Conservation (phyloP, 2,113 vertebrate species). For the Odobenus rosmarus region DNA sequence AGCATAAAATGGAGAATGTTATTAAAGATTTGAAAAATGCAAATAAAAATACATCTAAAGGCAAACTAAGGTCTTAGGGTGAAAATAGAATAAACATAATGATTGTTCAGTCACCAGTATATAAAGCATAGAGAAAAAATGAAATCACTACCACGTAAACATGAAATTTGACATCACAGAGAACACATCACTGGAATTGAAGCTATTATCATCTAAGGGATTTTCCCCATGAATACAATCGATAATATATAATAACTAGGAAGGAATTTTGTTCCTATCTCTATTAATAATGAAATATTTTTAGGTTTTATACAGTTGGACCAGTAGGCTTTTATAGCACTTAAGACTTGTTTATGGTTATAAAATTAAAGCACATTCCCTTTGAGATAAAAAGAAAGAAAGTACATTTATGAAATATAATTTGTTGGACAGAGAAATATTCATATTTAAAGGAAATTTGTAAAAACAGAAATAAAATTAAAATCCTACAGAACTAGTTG, state of each 20-base stretch:
- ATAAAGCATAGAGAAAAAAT: neutral
- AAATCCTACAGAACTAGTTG: neutral
- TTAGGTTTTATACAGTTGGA: neutral
- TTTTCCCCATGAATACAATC: neutral
- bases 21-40: neutral
- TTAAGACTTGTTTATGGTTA: neutral
- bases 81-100: neutral
- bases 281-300: neutral
- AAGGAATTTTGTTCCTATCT: neutral
- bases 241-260: neutral
- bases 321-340: neutral
- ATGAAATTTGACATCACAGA: neutral
- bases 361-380: neutral
- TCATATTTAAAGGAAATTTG: neutral
- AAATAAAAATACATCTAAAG: neutral
- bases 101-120: neutral
- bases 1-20: neutral
- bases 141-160: neutral
- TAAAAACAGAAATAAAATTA: neutral
- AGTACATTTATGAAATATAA: neutral
- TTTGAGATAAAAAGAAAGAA: neutral
- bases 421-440: neutral
- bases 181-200: neutral
- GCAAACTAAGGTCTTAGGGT: neutral
- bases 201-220: neutral